Evolutionary conservation across 2,797 vertebrate genomes (phyloP), one percentile per base, ranked within the genome.

Genomic region (Sphenopsis melanotis): DNA sequence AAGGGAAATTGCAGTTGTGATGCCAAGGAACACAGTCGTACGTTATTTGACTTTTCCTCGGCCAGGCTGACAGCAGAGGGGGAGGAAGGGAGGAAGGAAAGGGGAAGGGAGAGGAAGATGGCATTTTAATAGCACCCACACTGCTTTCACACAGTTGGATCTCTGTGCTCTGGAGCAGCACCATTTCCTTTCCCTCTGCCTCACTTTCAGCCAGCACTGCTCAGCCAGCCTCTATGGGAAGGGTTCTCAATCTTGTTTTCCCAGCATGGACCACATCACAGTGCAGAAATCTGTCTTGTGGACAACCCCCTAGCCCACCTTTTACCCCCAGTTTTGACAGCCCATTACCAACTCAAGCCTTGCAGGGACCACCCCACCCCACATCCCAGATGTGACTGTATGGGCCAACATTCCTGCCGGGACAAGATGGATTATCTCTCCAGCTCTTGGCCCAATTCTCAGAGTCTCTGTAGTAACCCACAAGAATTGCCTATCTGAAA

Each of bases 1-100:
- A 96, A 97, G 97, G 97, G 97, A 97, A 97, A 97, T 74, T 95
- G 94, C 93, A 96, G 89, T 95, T 82, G 82, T 53, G 82, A 95
- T 97, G 98, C 97, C 98, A 98, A 98, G 94, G 96, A 97, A 98
- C 91, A 98, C 96, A 98, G 95, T 90, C 70, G 85, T 98, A 97
- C 60, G 77, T 98, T 97, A 98, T 96, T 97, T 97, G 93, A 97
- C 94, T 96, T 96, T 96, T 97, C 92, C 94, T 94, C 81, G 2
- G 93, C 87, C 96, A 96, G 95, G 96, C 96, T 97, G 97, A 96
- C 96, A 96, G 91, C 84, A 56, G 87, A 96, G 74, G 36, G 90
- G 90, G 90, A 86, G 94, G 75, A 87, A 83, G 82, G 87, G 86
- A 92, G 95, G 85, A 91, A 95, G 95, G 86, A 57, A 92, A 88